A percentile compares a stretch with the other conserved stretches of the same genome.
phyloP scores from a whole-genome alignment of 2,113 vertebrate species.

The Syngnathus scovelli region DNA sequence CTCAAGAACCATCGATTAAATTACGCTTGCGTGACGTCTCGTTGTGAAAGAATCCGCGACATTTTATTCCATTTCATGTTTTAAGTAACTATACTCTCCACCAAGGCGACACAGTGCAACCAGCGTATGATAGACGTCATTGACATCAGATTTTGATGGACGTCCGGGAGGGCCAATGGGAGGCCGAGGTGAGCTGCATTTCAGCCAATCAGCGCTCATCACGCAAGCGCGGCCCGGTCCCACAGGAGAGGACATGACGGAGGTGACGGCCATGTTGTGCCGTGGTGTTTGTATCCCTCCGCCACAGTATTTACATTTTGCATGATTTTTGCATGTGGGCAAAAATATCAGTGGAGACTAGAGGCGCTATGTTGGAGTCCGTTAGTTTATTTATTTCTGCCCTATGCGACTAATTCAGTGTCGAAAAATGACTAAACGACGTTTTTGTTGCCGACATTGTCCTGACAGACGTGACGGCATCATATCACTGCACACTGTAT shows the following conservation, averaged over 20 bases:
- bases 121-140: constrained; percentile 62
- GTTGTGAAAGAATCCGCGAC: constrained; percentile 53
- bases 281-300: constrained; percentile 70
- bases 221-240: constrained; percentile 23
- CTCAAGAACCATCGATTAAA: constrained; percentile 27
- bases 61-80: constrained; percentile 67
- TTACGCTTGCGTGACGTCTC: constrained; percentile 27
- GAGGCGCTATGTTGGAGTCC: constrained; percentile 41
- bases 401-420: not conserved
- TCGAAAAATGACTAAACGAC: not conserved
- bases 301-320: constrained; percentile 73
- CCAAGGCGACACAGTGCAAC: constrained; percentile 65
- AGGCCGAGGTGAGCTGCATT: constrained; percentile 12
- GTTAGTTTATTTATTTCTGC: constrained; percentile 44
- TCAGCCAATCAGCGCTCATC: constrained; percentile 45
- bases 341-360: constrained; percentile 59
- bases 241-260: constrained; percentile 65
- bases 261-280: constrained; percentile 73
- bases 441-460: not conserved
- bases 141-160: constrained; percentile 55
- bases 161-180: constrained; percentile 41
- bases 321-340: constrained; percentile 72
- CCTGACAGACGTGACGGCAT: not conserved
- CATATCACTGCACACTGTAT: constrained; percentile 4
- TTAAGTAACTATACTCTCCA: constrained; percentile 72